Evolutionary conservation across 2,113 vertebrate species (phyloP).

Genomic region (Siniperca knerii): DNA sequence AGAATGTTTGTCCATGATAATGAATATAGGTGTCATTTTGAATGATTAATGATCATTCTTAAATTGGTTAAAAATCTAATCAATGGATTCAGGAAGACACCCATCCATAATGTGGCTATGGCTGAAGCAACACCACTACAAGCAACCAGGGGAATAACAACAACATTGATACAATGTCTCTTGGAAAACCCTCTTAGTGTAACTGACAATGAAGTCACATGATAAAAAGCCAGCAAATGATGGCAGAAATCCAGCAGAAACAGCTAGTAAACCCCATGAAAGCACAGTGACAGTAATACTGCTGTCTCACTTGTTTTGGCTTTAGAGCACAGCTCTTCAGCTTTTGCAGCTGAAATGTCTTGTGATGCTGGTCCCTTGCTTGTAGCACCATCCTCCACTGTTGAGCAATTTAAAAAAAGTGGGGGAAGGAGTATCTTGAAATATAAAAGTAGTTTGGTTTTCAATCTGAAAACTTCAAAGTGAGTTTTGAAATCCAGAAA

Average conservation of each 20-base stretch:
- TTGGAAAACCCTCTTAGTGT: not conserved
- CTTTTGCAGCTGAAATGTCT: slow-evolving; percentile 21
- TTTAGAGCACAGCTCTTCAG: slow-evolving; percentile 38
- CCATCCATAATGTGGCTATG: not conserved
- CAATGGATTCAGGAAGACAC: not conserved
- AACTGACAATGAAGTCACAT: slow-evolving; percentile 14
- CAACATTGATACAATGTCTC: not conserved
- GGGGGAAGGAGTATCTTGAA: not conserved
- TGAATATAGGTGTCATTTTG: not conserved
- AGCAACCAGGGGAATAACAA: slow-evolving; percentile 5
- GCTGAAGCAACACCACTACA: not conserved
- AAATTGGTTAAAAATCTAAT: not conserved
- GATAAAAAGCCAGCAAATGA: slow-evolving; percentile 17
- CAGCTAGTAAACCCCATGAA: slow-evolving; percentile 14
- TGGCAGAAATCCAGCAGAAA: slow-evolving; percentile 26
- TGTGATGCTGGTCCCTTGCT: slow-evolving; percentile 39
- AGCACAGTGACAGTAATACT: slow-evolving; percentile 26
- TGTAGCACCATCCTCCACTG: not conserved
- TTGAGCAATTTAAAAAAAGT: slow-evolving; percentile 16
- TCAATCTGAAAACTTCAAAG: not conserved
- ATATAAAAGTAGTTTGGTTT: not conserved
- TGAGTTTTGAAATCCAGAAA: slow-evolving; percentile 2
- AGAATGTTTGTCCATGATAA: not conserved
- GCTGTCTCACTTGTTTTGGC: slow-evolving; percentile 33
- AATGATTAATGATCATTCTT: not conserved